Percentiles rank a stretch among this genome's conserved stretches.
These are phyloP conservation scores for Onychorhynchus coronatus DNA, from an alignment of 2,113 vertebrate species.

Conservation along the genomic window DNA sequence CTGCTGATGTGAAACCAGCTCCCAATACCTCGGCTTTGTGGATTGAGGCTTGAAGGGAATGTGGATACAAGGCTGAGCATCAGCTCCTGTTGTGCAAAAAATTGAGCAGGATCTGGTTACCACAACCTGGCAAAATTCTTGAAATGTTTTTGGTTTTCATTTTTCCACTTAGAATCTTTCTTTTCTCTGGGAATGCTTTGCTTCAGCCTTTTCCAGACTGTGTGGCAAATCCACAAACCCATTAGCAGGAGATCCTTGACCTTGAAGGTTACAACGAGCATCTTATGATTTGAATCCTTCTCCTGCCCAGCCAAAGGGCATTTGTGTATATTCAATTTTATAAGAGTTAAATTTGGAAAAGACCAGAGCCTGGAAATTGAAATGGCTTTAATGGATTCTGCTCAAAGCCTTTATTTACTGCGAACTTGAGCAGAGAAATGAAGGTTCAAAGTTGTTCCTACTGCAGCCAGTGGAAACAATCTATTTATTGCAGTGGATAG, in stretches of 20 bases:
- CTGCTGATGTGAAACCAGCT: neutral
- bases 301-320: neutral
- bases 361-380: neutral
- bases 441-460: neutral
- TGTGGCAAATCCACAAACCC: neutral
- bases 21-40: fast-evolving
- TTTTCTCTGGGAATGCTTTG: neutral
- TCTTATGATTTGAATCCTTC: neutral
- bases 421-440: neutral
- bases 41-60: neutral
- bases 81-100: neutral
- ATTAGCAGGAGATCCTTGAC: neutral
- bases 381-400: neutral
- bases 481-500: neutral
- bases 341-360: neutral
- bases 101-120: neutral
- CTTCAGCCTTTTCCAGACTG: neutral
- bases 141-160: neutral
- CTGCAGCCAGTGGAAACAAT: neutral
- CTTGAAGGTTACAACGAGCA: neutral
- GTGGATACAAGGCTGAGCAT: fast-evolving
- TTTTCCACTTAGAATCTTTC: neutral
- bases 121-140: neutral
- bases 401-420: constrained; percentile 20
- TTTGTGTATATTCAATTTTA: neutral